phyloP scores from a whole-genome alignment of 2,888 invertebrate genomes.

The Nesidiocoris tenuis region DNA sequence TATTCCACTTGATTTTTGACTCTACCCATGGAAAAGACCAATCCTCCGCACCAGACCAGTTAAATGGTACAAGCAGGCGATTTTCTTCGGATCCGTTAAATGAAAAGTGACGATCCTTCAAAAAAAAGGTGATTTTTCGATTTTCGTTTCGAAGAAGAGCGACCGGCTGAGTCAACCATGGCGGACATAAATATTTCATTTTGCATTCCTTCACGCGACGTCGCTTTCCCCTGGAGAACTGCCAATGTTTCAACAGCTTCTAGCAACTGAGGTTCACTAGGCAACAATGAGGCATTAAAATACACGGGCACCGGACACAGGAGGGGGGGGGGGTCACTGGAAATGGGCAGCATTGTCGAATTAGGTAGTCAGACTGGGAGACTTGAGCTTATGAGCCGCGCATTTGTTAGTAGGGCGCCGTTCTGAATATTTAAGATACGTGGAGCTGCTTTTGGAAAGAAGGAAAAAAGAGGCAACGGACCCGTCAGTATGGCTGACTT shows the following conservation, averaged over 20 bases:
- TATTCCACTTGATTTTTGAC: too few relatives aligned
- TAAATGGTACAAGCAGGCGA: too few relatives aligned
- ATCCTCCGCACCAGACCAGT: too few relatives aligned
- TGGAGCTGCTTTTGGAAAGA: not conserved
- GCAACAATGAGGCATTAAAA: slow-evolving; percentile 42
- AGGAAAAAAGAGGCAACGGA: slow-evolving; percentile 35
- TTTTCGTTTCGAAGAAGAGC: too few relatives aligned
- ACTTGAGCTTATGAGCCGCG: slow-evolving; percentile 22
- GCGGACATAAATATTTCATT: not conserved
- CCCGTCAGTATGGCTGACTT: slow-evolving; percentile 36
- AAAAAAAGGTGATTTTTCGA: too few relatives aligned
- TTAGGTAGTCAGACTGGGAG: slow-evolving; percentile 10
- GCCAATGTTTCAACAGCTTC: slow-evolving; percentile 34
- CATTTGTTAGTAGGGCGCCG: slow-evolving; percentile 34
- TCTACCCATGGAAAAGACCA: too few relatives aligned
- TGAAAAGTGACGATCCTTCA: too few relatives aligned
- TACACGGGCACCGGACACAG: slow-evolving; percentile 1
- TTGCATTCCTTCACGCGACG: slow-evolving; percentile 36
- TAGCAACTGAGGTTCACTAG: not conserved
- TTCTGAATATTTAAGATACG: slow-evolving; percentile 35
- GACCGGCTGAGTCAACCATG: not conserved
- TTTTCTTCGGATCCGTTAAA: too few relatives aligned
- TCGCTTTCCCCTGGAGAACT: slow-evolving; percentile 40
- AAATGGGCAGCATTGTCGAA: not conserved
- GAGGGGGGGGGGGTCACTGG: not conserved